A percentile compares a stretch with the other conserved stretches of the same genome.
Evolutionary conservation across 2,113 vertebrate species (phyloP).

Genomic region (Synodontis membranacea): DNA sequence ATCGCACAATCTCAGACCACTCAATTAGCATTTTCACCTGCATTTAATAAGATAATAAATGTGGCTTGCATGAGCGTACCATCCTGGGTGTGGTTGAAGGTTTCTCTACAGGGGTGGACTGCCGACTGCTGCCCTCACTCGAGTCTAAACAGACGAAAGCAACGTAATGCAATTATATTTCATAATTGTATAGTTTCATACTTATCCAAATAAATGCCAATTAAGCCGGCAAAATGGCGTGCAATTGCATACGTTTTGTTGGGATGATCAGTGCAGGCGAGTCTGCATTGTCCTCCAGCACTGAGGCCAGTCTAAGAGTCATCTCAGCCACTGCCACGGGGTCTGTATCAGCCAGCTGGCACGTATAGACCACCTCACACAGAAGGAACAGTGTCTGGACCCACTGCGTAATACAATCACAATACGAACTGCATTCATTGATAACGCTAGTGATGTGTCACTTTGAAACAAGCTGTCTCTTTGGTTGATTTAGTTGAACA

Average conservation of each 20-base stretch:
- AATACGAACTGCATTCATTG: neutral
- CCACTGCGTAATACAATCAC: conserved; percentile 74
- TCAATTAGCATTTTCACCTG: neutral
- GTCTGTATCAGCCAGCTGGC: conserved; percentile 67
- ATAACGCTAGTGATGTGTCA: neutral
- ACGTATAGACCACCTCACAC: conserved; percentile 78
- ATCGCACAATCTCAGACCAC: neutral
- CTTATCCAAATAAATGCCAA: neutral
- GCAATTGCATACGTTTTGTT: conserved; percentile 63
- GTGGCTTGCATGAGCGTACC: conserved; percentile 6
- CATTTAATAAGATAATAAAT: neutral
- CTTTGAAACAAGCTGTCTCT: neutral
- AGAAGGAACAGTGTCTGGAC: conserved; percentile 79
- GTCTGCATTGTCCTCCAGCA: conserved; percentile 77
- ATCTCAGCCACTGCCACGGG: conserved; percentile 78
- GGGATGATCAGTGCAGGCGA: conserved; percentile 36
- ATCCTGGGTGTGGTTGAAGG: neutral
- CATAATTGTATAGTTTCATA: conserved; percentile 9
- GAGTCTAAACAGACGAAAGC: conserved; percentile 34
- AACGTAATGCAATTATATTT: neutral
- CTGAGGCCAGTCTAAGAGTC: conserved; percentile 69
- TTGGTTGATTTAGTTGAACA: neutral
- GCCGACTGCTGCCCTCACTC: conserved; percentile 33
- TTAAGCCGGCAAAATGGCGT: neutral
- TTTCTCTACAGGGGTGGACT: conserved; percentile 29